Conservation (phyloP, 2,797 vertebrate genomes). For the Pangasius sanitwongsei region DNA sequence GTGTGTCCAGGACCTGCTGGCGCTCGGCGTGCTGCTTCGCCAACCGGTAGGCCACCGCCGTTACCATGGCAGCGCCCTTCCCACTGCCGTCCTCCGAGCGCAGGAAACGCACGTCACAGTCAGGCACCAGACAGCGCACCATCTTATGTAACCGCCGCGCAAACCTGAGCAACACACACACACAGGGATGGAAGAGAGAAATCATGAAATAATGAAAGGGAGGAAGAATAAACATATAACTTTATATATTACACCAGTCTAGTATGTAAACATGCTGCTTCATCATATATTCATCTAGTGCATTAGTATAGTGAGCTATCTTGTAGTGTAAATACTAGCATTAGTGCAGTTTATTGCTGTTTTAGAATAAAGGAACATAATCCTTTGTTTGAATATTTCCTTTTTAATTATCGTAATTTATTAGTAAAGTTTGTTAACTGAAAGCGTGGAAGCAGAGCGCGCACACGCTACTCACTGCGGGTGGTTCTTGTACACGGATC, state of each 20-base stretch:
- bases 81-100: conserved; percentile 91
- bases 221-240: background rate
- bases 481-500: conserved; percentile 94
- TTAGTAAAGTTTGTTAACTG: background rate
- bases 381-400: background rate
- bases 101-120: conserved; percentile 90
- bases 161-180: conserved; percentile 74
- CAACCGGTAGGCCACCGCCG: conserved; percentile 89
- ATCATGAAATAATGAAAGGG: no score
- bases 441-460: background rate
- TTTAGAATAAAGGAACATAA: no score
- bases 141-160: conserved; percentile 89
- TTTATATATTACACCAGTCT: no score
- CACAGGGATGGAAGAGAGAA: background rate
- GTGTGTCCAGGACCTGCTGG: conserved; percentile 79
- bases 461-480: conserved; percentile 81
- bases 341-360: no score
- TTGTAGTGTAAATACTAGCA: no score
- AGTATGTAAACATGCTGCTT: no score
- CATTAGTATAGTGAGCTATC: no score
- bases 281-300: no score
- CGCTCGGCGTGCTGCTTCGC: conserved; percentile 83
- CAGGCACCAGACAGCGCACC: conserved; percentile 86
- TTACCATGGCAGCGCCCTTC: conserved; percentile 97
- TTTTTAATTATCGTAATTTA: background rate